Evolutionary conservation across 2,113 vertebrate genomes (phyloP).

Genomic region (Petrocephalus zakoni): DNA sequence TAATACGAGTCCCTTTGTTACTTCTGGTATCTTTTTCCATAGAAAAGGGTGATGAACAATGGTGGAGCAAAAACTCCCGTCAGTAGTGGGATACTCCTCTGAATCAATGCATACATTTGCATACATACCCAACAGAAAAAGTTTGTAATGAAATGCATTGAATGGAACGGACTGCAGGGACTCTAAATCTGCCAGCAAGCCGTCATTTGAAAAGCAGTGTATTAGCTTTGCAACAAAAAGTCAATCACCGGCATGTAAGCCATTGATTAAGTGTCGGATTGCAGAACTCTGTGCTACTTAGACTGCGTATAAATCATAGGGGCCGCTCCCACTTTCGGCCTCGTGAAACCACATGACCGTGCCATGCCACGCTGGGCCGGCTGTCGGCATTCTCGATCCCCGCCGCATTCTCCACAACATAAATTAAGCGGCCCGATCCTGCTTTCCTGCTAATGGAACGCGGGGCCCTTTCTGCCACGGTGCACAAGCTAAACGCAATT

Average conservation of each 20-base stretch:
- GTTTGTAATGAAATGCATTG: neutral
- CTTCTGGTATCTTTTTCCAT: neutral
- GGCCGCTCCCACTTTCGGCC: slow-evolving; percentile 1
- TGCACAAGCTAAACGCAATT: neutral
- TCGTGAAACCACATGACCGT: slow-evolving; percentile 5
- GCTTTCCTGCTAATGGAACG: neutral
- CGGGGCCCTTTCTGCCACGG: neutral
- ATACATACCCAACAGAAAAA: neutral
- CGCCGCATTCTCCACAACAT: neutral
- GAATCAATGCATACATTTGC: neutral
- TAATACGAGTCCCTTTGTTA: neutral
- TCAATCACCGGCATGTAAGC: slow-evolving; percentile 28
- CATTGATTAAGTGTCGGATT: slow-evolving; percentile 32
- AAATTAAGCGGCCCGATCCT: neutral
- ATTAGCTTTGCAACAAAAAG: slow-evolving; percentile 34
- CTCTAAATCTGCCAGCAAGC: slow-evolving; percentile 1
- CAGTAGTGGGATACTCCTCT: neutral
- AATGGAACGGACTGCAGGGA: slow-evolving; percentile 9
- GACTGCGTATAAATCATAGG: slow-evolving; percentile 29
- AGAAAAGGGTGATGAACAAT: neutral
- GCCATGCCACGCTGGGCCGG: neutral
- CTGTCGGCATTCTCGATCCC: neutral
- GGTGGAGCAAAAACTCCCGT: neutral
- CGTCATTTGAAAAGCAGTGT: slow-evolving; percentile 26
- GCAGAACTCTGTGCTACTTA: slow-evolving; percentile 19